Base-by-base conservation (phyloP, 1,140 invertebrate species). In the Stegodyphus mimosarum region DNA sequence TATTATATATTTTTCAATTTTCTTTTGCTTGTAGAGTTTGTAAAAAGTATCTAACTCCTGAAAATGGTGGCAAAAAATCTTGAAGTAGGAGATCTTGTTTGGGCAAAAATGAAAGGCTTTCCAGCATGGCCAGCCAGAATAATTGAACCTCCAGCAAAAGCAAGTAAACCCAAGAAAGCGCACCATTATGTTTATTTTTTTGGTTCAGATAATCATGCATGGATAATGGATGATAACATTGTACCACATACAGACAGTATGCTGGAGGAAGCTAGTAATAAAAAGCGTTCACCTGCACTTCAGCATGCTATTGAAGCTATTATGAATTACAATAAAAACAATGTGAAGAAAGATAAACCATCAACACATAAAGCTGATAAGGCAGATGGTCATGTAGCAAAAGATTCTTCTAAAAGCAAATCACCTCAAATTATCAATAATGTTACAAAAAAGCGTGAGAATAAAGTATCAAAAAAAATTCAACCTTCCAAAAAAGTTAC, bases 121-220 rank as follows among this genome's bases (percentile, higher is more conserved):
- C 87, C 88, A 33, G 86, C 88, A 10, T 90, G 90, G 90, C 90
- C 90, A 55, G 90, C 88, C 49, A 88, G 63, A 72, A 86, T 89
- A 49, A 90, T 90, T 7, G 70, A 90, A 71, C 90, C 91, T 6
- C 91, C 90, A 64, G 88, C 89, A n/a, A 73, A 73, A 73, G 7
- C 50, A 15, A 17, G 50, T 2, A 64, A 63, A 51, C 6, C 6
- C 2, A 83, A 64, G 6, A 83, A 75, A 70, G 6, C 15, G n/a
- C 7, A 55, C 11, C 94, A 96, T 88, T 98, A 96, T 91, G 95
- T 98, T 86, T 97, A 95, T 90, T 98, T 98, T 91, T 98, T 96
- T 92, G 97, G 97, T 73, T 94, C 95, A 52, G 94, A 97, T 88
- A 97, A 98, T 90, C 98, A 95, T 81, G 87, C 87, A n/a, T 89